Base-by-base conservation (phyloP, 2,888 invertebrate genomes). In the Andricus curvator region DNA sequence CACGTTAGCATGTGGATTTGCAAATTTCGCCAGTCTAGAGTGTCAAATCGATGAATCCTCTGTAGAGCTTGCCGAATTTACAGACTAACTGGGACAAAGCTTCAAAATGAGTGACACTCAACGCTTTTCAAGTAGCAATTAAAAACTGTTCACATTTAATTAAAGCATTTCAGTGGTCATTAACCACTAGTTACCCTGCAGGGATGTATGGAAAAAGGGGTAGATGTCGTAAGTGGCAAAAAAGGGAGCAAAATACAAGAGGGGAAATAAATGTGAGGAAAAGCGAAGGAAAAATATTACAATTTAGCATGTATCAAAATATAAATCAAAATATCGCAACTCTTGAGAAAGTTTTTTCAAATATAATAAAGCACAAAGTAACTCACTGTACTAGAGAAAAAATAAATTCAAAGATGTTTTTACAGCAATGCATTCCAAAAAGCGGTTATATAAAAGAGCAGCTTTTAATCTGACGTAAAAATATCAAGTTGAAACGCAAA, bases 71-170 rank as follows among this genome's bases (percentile, higher is more conserved):
- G 84, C 77, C 33, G 81, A 79, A 84, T 88, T 86, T 83, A 80
- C 78, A 84, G 80, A 82, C 84, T 84, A 88, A 89, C 86, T 88
- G 79, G 87, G 86, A 84, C 88, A 86, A 87, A 86, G 85, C 83
- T 84, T 82, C 80, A 79, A 88, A 89, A 89, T 89, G 85, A 87
- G 89, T 86, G 84, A 82, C 81, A 84, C 85, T 85, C 85, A 82
- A 77, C 80, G 81, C 84, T 84, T 85, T 82, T 82, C 83, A 78
- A 87, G 82, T 84, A 78, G 85, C 87, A 88, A 89, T 90, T 88
- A 88, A 90, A 90, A 90, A 88, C 86, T 88, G 88, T 88, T 89
- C 87, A 85, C 86, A 89, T 88, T 89, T 89, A 88, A 90, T 90
- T 89, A 88, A 88, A 90, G 85, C 84, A 85, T 86, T 88, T 87